Conservation (phyloP, 2,797 vertebrate species). For the Melanotaenia boesemani region DNA sequence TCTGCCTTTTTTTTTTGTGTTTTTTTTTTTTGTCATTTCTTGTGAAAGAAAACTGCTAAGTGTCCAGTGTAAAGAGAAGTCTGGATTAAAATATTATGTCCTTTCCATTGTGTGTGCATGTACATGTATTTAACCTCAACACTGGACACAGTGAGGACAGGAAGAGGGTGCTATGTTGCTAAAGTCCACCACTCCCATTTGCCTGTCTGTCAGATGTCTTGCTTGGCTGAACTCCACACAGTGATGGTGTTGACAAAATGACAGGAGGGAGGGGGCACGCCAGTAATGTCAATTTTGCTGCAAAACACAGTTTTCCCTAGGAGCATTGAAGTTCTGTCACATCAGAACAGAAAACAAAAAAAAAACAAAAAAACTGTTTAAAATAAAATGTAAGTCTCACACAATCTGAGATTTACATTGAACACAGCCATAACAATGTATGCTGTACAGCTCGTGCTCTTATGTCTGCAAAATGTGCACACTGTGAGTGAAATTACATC, state of each 20-base stretch:
- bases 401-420: constrained; percentile 39
- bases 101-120: constrained; percentile 35
- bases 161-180: constrained; percentile 77
- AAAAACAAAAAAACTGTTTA: too few species aligned
- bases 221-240: constrained; percentile 81
- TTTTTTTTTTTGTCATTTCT: background rate
- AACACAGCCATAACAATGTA: constrained; percentile 16
- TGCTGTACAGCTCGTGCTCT: background rate
- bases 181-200: constrained; percentile 83
- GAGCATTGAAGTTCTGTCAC: constrained; percentile 59
- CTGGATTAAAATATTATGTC: constrained; percentile 25
- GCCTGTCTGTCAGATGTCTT: constrained; percentile 83
- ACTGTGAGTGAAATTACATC: constrained; percentile 7
- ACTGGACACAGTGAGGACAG: constrained; percentile 63
- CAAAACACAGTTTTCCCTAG: constrained; percentile 70
- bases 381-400: constrained; percentile 26
- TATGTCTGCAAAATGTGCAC: background rate
- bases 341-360: constrained; percentile 43
- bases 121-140: constrained; percentile 54
- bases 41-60: constrained; percentile 21
- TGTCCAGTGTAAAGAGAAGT: constrained; percentile 24
- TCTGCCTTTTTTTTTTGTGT: background rate
- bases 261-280: constrained; percentile 78
- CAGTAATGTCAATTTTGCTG: constrained; percentile 82
- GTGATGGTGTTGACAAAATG: constrained; percentile 85